A percentile compares a stretch with the other conserved stretches of the same genome.
Conservation (phyloP, 2,113 vertebrate species). For the Bettongia penicillata region DNA sequence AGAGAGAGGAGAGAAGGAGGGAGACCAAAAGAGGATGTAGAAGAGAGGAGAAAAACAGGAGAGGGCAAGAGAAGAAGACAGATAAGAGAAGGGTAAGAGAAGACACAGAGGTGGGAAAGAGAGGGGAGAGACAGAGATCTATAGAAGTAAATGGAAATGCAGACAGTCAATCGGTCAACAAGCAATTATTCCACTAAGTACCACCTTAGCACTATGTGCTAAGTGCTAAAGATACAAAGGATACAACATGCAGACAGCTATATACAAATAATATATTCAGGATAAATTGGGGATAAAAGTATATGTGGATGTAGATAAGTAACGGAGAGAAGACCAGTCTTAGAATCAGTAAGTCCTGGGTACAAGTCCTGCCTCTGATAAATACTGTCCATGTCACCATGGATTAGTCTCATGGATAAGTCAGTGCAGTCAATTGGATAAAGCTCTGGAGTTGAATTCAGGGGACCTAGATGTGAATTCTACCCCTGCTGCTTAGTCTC, state of each 20-base stretch:
- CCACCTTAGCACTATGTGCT: too few species aligned
- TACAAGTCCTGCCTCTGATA: background rate
- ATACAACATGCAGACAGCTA: background rate
- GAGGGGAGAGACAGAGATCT: background rate
- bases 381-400: background rate
- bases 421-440: background rate
- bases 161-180: background rate
- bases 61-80: background rate
- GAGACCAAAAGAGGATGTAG: background rate
- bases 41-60: background rate
- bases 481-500: background rate
- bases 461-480: background rate
- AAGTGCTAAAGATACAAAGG: too few species aligned
- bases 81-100: background rate
- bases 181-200: background rate
- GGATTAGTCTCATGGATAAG: background rate
- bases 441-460: background rate
- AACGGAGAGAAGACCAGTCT: background rate
- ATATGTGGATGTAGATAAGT: background rate
- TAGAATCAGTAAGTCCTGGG: background rate
- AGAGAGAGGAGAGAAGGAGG: background rate
- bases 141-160: background rate
- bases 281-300: background rate
- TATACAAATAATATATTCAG: background rate
- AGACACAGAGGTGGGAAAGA: background rate